These are phyloP conservation scores for Scophthalmus maximus DNA, from an alignment of 2,113 vertebrate species.

Conservation along the genomic window DNA sequence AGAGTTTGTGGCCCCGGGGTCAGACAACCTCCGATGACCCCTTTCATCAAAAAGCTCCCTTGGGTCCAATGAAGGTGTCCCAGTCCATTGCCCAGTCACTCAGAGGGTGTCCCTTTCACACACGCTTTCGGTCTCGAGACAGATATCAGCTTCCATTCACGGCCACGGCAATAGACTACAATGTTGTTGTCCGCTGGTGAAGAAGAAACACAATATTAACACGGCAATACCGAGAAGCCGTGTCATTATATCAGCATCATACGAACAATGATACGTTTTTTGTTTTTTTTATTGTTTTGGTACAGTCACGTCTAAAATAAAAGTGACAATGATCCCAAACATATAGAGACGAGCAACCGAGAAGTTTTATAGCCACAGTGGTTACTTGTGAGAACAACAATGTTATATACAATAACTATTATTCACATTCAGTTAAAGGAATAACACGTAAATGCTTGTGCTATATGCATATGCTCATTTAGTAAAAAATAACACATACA, in stretches of 20 bases:
- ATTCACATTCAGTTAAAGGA: background rate
- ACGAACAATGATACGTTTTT: background rate
- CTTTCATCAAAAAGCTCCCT: slow-evolving; percentile 23
- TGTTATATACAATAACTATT: background rate
- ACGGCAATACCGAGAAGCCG: background rate
- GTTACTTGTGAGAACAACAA: too few relatives aligned
- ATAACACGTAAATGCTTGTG: too few relatives aligned
- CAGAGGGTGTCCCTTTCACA: slow-evolving; percentile 40
- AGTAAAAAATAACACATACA: too few relatives aligned
- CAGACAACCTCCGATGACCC: slow-evolving; percentile 8
- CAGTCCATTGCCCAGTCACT: background rate
- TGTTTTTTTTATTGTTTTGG: background rate
- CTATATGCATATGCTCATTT: too few relatives aligned
- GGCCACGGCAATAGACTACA: background rate
- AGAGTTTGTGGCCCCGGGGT: background rate
- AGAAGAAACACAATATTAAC: background rate
- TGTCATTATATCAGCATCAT: background rate
- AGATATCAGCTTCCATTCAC: slow-evolving; percentile 25
- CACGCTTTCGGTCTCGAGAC: slow-evolving; percentile 2
- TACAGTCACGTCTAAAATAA: background rate
- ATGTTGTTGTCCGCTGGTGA: slow-evolving; percentile 16
- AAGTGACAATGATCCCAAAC: too few relatives aligned
- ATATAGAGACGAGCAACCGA: too few relatives aligned
- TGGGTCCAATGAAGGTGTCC: slow-evolving; percentile 21
- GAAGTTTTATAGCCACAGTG: too few relatives aligned